A percentile compares a stretch with the other conserved stretches of the same genome.
Evolutionary conservation across 2,797 vertebrate genomes (phyloP).

Genomic region (Sebastes aleutianus): DNA sequence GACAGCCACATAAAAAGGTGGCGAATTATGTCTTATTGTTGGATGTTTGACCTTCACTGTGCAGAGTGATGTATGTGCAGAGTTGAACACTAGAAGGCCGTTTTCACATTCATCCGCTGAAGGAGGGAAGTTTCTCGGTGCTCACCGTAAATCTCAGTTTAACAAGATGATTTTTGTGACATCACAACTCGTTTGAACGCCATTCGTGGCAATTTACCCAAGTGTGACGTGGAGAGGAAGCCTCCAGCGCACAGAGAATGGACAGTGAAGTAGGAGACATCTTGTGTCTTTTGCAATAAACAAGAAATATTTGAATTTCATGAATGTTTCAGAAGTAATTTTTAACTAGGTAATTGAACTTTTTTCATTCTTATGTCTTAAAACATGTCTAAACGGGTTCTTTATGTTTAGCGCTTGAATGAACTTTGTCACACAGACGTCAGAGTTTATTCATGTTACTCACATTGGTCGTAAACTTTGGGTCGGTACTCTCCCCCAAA

Average conservation of each 20-base stretch:
- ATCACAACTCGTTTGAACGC: no score
- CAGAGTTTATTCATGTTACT: conserved; percentile 49
- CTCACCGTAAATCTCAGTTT: background rate
- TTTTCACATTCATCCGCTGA: background rate
- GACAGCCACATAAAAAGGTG: no score
- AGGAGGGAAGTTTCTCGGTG: background rate
- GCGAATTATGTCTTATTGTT: no score
- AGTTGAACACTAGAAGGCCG: background rate
- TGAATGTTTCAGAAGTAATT: background rate
- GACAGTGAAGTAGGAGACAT: background rate
- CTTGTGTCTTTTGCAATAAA: background rate
- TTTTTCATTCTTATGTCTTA: background rate
- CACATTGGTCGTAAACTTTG: conserved; percentile 98
- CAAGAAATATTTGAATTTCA: background rate
- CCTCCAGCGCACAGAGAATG: background rate
- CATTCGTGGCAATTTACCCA: background rate
- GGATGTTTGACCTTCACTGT: no score
- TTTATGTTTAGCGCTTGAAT: background rate
- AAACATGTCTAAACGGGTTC: background rate
- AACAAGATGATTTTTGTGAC: background rate
- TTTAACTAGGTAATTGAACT: background rate
- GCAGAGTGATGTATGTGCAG: background rate
- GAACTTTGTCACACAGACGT: background rate
- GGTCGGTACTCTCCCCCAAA: conserved; percentile 98
- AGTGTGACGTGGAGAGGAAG: background rate